A percentile compares a stretch with the other conserved stretches of the same genome.
phyloP scores from a whole-genome alignment of 2,888 invertebrate genomes.

The Anoplius nigerrimus region DNA sequence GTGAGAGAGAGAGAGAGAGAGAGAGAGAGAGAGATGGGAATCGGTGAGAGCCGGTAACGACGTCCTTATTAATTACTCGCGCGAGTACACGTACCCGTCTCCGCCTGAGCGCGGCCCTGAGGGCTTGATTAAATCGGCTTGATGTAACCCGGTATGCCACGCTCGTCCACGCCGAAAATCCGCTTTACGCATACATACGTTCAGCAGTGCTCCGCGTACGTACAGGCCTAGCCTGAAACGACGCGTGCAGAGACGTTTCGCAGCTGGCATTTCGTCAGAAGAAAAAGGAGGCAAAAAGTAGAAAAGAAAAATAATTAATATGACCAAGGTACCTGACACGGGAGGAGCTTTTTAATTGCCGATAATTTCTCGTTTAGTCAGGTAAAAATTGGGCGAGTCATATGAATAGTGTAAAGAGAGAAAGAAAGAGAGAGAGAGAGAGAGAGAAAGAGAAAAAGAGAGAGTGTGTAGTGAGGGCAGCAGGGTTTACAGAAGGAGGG shows the following conservation, averaged over 20 bases:
- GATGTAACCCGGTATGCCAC: conserved; percentile 24
- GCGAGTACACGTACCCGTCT: conserved; percentile 13
- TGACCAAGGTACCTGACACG: too few species aligned
- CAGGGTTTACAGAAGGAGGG: background rate
- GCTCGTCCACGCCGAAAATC: conserved; percentile 29
- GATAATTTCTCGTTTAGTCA: too few species aligned
- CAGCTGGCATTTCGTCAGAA: too few species aligned
- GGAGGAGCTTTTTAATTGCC: too few species aligned
- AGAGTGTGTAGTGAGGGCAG: too few species aligned
- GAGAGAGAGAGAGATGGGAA: conserved; percentile 1
- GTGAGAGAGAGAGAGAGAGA: background rate
- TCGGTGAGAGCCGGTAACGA: conserved; percentile 22
- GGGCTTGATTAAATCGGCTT: conserved; percentile 46
- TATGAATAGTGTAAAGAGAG: too few species aligned
- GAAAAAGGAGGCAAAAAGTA: too few species aligned
- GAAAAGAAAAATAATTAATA: too few species aligned
- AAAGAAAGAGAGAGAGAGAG: too few species aligned
- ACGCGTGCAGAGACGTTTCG: conserved; percentile 25
- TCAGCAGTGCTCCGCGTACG: background rate
- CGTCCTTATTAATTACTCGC: conserved; percentile 48
- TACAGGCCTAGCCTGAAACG: conserved; percentile 13
- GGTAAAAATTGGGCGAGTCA: too few species aligned
- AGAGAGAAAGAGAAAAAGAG: too few species aligned
- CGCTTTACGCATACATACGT: conserved; percentile 7
- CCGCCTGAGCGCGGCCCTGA: conserved; percentile 26